Evolutionary conservation across 2,113 vertebrate species (phyloP), one percentile per base, ranked within the genome.

Genomic region (Mormyrus iriodes): DNA sequence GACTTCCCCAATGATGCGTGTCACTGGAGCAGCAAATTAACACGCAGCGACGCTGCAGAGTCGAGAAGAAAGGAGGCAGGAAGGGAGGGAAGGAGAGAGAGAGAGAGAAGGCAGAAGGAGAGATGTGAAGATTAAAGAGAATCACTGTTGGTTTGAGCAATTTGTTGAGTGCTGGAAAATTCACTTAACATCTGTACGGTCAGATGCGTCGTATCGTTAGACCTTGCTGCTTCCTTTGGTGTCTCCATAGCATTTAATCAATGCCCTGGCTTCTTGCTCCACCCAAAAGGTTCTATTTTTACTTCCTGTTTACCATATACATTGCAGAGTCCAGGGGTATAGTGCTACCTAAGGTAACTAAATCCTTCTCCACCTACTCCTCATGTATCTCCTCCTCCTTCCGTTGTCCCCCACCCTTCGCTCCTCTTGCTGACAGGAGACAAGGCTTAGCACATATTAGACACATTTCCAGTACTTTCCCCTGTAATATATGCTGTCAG

Each of bases 1-100:
- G 92, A 94, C 93, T 93, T 94, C 94, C 94, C 92, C 93, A 95
- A 95, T 96, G 95, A 96, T 93, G 93, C 91, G 93, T 96, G 94
- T 95, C 95, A 95, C 93, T 95, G 96, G 95, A 96, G 95, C 96
- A 95, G 95, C 95, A 96, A 96, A 96, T 96, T 95, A 96, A 96
- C 95, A 95, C 65, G 92, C 93, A 92, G 93, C 91, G 94, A 94
- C 92, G 94, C 93, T 91, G 89, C 93, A 92, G 92, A 89, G 92
- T 93, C 92, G 88, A 94, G 93, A 94, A 90, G 89, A 83, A 86
- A 89, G 53, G 87, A 90, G 89, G 90, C 52, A 65, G 73, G 88
- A 76, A 87, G 86, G 76, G 88, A 91, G 55, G 44, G 3, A 87
- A 53, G 61, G 88, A 85, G 89, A 90, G 31, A 48, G 9, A 88